phyloP scores from a whole-genome alignment of 2,797 vertebrate species.

The Onychomys arenicola region DNA sequence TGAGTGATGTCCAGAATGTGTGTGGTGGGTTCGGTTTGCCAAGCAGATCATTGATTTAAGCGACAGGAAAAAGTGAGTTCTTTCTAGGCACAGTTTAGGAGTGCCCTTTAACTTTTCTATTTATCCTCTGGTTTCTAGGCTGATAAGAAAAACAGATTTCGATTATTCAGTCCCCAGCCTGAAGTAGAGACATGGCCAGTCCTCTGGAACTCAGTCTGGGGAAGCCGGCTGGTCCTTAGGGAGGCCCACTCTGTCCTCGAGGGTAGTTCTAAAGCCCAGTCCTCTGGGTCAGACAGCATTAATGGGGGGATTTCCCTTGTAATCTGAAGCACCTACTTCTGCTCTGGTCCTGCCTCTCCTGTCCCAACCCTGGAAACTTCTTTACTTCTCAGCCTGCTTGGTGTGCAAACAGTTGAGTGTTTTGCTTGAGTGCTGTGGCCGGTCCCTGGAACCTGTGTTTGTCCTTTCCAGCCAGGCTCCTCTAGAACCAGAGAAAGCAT shows the following conservation, averaged over 20 bases:
- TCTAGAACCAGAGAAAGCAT: background rate
- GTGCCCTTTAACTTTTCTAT: background rate
- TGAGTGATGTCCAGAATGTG: background rate
- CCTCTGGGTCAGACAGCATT: background rate
- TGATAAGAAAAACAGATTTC: background rate
- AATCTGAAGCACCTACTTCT: constrained; percentile 37
- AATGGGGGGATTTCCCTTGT: background rate
- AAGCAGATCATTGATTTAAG: constrained; percentile 7
- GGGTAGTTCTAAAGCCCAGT: background rate
- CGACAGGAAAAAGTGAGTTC: background rate
- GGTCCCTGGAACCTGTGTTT: background rate
- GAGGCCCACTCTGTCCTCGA: background rate
- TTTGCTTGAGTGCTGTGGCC: background rate
- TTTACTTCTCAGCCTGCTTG: background rate
- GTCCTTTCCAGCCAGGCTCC: background rate
- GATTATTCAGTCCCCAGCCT: background rate
- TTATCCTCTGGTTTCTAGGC: background rate
- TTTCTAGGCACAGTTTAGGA: constrained; percentile 7
- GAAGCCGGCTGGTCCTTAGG: background rate
- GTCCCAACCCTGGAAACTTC: background rate
- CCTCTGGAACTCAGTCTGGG: background rate
- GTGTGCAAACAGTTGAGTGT: constrained; percentile 19
- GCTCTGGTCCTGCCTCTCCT: background rate
- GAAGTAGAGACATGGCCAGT: fast-evolving
- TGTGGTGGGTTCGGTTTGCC: background rate